These are phyloP conservation scores for Archegozetes longisetosus DNA, from an alignment of 1,140 invertebrate genomes.

Conservation along the genomic window DNA sequence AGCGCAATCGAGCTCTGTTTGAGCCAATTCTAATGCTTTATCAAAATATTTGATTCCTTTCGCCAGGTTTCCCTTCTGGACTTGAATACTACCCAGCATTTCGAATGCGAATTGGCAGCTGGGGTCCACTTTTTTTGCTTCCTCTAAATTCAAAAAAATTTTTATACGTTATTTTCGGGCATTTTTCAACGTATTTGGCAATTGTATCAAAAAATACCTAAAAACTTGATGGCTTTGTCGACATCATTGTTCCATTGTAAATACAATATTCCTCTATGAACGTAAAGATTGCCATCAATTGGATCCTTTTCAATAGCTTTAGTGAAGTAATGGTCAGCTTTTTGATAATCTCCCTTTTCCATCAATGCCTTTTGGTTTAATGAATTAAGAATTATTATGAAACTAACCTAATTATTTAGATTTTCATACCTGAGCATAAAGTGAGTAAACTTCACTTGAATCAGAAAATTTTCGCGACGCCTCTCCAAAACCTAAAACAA, in stretches of 20 bases:
- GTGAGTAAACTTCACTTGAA: slow-evolving; percentile 62
- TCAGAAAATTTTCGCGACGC: slow-evolving; percentile 60
- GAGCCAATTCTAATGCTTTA: slow-evolving; percentile 67
- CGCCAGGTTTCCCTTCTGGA: slow-evolving; percentile 69
- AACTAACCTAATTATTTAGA: background rate
- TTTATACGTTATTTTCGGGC: background rate
- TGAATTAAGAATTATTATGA: slow-evolving; percentile 18
- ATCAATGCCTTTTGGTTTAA: slow-evolving; percentile 40
- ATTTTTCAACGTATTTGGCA: background rate
- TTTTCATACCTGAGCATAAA: slow-evolving; percentile 32
- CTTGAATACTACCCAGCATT: slow-evolving; percentile 79
- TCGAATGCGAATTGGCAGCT: slow-evolving; percentile 89
- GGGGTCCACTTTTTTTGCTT: slow-evolving; percentile 68
- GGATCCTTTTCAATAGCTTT: slow-evolving; percentile 66
- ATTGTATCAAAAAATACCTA: slow-evolving; percentile 27
- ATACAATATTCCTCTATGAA: slow-evolving; percentile 63
- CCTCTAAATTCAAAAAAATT: no score
- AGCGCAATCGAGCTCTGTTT: slow-evolving; percentile 65
- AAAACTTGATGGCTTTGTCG: slow-evolving; percentile 54
- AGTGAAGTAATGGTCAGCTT: slow-evolving; percentile 62
- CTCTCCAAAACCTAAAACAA: slow-evolving; percentile 44
- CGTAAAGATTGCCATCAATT: slow-evolving; percentile 63
- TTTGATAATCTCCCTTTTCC: slow-evolving; percentile 60
- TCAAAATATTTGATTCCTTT: slow-evolving; percentile 69
- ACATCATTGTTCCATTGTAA: slow-evolving; percentile 64